Percentiles rank a stretch among this genome's conserved stretches.
Evolutionary conservation across 35 echinoderm and acorn worm species (phyloP).

Genomic region (Apostichopus japonicus): DNA sequence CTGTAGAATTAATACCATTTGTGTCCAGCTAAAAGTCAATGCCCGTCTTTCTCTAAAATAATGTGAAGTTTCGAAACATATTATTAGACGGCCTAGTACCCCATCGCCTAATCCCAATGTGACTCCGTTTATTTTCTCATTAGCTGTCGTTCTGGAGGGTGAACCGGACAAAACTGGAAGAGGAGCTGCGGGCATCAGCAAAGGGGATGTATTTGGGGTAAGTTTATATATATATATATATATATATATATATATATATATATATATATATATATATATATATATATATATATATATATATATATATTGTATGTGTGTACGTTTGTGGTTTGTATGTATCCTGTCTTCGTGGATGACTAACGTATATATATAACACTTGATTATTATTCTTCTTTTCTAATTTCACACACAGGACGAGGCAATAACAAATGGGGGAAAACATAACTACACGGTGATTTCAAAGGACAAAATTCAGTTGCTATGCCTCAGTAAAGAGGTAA

Average conservation of each 20-base stretch:
- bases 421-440: conserved; percentile 60
- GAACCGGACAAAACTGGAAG: conserved; percentile 83
- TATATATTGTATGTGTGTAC: too few species aligned
- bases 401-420: conserved; percentile 68
- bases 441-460: conserved; percentile 77
- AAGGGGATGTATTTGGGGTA: conserved; percentile 89
- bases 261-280: not conserved
- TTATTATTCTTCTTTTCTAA: too few species aligned
- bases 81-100: too few species aligned
- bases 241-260: not conserved
- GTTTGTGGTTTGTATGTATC: too few species aligned
- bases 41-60: too few species aligned
- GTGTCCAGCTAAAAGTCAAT: too few species aligned
- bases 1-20: too few species aligned
- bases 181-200: conserved; percentile 57
- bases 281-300: not conserved
- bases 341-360: too few species aligned
- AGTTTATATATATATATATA: not conserved
- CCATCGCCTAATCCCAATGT: not conserved
- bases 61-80: too few species aligned
- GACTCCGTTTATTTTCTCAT: not conserved
- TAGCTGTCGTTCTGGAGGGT: conserved; percentile 86
- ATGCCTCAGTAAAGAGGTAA: conserved; percentile 78
- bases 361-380: too few species aligned
- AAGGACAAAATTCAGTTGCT: conserved; percentile 84